phyloP scores from a whole-genome alignment of 2,113 vertebrate genomes.

The Setophaga kirtlandii region DNA sequence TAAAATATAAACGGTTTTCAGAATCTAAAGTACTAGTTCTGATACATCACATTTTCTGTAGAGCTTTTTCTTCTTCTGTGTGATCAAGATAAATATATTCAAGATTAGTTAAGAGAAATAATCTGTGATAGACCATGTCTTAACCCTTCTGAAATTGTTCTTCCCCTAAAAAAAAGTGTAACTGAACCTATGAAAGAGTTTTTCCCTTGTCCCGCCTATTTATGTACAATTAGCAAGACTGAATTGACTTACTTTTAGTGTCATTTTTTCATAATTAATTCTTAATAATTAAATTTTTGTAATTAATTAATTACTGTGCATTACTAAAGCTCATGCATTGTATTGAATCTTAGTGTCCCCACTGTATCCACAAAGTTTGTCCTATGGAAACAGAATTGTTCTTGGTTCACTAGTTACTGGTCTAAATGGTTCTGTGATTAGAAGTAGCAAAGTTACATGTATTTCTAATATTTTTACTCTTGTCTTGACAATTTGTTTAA shows the following conservation, averaged over 20 bases:
- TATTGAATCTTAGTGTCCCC: neutral
- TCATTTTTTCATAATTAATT: neutral
- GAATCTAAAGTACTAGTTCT: neutral
- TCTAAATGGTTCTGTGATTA: neutral
- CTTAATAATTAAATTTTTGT: neutral
- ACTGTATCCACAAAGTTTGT: neutral
- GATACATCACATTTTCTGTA: neutral
- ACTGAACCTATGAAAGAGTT: neutral
- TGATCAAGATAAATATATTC: neutral
- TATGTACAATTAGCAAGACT: neutral
- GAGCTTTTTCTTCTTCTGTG: rapidly evolving
- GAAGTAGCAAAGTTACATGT: neutral
- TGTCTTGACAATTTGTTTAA: neutral
- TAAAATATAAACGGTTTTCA: neutral
- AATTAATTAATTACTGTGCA: neutral
- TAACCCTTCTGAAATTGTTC: neutral
- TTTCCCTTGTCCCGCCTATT: neutral
- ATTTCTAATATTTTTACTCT: neutral
- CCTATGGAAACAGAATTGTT: neutral
- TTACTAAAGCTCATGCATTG: neutral
- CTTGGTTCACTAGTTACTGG: neutral
- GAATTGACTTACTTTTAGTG: neutral
- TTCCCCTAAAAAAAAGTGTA: neutral
- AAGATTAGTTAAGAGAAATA: neutral
- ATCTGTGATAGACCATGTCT: neutral